Conservation (phyloP, 2,797 vertebrate species). For the Merluccius polli region DNA sequence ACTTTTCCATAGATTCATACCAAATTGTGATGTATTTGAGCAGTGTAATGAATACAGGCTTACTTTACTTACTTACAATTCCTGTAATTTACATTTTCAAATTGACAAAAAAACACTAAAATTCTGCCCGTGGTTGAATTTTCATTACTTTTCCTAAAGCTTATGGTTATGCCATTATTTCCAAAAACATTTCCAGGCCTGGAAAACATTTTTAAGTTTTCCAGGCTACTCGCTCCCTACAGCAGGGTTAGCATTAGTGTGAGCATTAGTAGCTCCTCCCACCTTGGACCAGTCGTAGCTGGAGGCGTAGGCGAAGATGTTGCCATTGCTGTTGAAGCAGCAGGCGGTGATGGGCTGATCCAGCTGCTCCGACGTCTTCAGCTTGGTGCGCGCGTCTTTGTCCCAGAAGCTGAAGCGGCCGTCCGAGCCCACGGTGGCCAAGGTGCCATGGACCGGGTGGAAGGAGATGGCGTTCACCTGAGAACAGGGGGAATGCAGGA, state of each 20-base stretch:
- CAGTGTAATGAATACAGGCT: too few relatives aligned
- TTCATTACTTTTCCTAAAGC: too few relatives aligned
- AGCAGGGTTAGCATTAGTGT: not conserved
- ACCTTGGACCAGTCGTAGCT: slow-evolving; percentile 99
- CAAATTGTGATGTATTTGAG: too few relatives aligned
- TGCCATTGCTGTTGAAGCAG: slow-evolving; percentile 95
- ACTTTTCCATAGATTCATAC: too few relatives aligned
- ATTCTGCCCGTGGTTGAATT: too few relatives aligned
- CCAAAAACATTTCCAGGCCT: too few relatives aligned
- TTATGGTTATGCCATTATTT: too few relatives aligned
- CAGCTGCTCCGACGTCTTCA: slow-evolving; percentile 96
- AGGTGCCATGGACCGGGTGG: slow-evolving; percentile 93
- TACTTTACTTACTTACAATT: too few relatives aligned
- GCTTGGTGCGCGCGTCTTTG: slow-evolving; percentile 97
- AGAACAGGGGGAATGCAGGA: not conserved
- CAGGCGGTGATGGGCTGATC: slow-evolving; percentile 96
- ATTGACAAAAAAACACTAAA: too few relatives aligned
- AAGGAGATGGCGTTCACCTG: slow-evolving; percentile 98
- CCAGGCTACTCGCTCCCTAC: not conserved
- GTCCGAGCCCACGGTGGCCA: slow-evolving; percentile 95
- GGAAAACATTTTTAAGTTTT: too few relatives aligned
- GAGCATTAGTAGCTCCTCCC: not conserved
- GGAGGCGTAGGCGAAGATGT: slow-evolving; percentile 96
- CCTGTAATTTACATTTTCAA: too few relatives aligned
- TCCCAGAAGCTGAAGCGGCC: slow-evolving; percentile 99